phyloP scores from a whole-genome alignment of 2,113 vertebrate genomes.

The Ailurus styani region DNA sequence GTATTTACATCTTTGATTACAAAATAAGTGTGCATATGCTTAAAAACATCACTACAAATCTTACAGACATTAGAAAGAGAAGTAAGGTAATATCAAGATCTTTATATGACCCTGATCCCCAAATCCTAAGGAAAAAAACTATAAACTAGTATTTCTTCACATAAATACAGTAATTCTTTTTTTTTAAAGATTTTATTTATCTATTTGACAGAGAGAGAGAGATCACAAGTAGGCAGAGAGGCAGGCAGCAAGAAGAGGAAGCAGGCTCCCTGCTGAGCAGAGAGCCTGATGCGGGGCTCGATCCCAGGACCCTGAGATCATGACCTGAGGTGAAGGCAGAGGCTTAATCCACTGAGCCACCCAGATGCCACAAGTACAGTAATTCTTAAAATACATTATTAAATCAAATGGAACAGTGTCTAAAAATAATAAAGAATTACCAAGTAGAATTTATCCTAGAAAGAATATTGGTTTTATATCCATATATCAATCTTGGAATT shows the following conservation, averaged over 20 bases:
- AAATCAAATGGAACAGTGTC: not conserved
- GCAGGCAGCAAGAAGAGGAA: no score
- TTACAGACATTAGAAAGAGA: not conserved
- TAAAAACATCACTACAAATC: not conserved
- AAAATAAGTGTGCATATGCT: not conserved
- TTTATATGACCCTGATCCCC: not conserved
- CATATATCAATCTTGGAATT: not conserved
- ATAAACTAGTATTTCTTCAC: not conserved
- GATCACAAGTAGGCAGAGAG: no score
- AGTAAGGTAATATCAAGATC: not conserved
- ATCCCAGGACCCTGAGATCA: no score
- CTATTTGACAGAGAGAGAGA: no score
- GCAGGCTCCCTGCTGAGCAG: no score
- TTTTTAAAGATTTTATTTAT: no score
- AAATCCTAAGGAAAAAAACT: not conserved
- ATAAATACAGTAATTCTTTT: not conserved
- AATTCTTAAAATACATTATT: not conserved
- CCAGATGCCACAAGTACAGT: not conserved
- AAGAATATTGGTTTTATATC: not conserved
- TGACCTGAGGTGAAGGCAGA: no score
- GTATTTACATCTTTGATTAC: not conserved
- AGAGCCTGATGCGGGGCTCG: no score
- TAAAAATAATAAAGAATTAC: not conserved
- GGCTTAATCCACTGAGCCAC: no score
- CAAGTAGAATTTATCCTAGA: not conserved